Base-by-base conservation (phyloP, 2,113 vertebrate species). In the Syrrhaptes paradoxus region DNA sequence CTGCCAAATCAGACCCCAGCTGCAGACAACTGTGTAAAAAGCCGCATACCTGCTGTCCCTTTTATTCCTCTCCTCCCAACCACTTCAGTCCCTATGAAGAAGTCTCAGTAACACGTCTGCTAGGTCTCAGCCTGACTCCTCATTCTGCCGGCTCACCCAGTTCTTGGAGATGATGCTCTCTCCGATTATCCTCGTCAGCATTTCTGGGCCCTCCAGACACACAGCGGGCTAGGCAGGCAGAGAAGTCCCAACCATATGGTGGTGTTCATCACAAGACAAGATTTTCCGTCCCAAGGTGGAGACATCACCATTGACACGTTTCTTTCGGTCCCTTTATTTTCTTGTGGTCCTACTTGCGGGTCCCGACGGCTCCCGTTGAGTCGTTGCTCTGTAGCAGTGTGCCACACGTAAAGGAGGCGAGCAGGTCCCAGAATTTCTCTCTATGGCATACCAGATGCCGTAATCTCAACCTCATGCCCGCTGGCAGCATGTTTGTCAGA, bases 41-140 rank as follows among this genome's bases (percentile, higher is more conserved):
- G 85, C 92, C 83, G 96, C 96, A 48, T 97, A 96, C 96, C 96
- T 97, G 96, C 90, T 82, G 72, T 92, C 96, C 93, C 92, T 95
- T 94, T 68, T 77, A 95, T 89, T 95, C 76, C 91, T 93, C 66
- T 96, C 96, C 92, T 95, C 96, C 95, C 96, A 96, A 95, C 86
- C 90, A 95, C 71, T 94, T 71, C 86, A 94, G 90, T 65, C 95
- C 93, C 96, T 94, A 89, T 92, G 96, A 90, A 90, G 96, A 93
- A 88, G 95, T 90, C 68, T 75, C 93, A 94, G 95, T 81, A 96
- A 95, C 4, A 32, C 72, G 68, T 91, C 76, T 93, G 92, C 92
- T 95, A 74, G 87, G 95, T 93, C 83, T 92, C 93, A 96, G 88
- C 93, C 96, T 94, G 95, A 92, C 89, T 95, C 80, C 91, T 96